Base-by-base conservation (phyloP, 2,888 invertebrate genomes). In the Tachina lurida region DNA sequence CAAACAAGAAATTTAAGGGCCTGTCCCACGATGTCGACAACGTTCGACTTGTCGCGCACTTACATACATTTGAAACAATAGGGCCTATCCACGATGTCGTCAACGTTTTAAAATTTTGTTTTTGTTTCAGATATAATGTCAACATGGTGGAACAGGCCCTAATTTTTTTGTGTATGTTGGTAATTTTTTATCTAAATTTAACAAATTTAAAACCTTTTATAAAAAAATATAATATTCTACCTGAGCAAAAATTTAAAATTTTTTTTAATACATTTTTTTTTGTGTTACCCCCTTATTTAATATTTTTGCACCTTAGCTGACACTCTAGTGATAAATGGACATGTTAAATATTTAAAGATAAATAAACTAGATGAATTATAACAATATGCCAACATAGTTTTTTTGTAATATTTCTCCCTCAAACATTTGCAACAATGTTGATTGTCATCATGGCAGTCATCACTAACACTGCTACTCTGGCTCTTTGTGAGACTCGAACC, bases 291-390 rank as follows among this genome's bases (percentile, higher is more conserved):
- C 65, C 65, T 45, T 76, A 76, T 65, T 76, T n/a, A 31, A n/a
- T 31, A 19, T 49, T 17, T 45, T 22, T 54, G 3, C 13, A 52
- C 58, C 47, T 56, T 8, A 17, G n/a, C 41, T 80, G 73, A 74
- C 81, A 68, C 74, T 63, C 68, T 45, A 47, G 68, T 84, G 84
- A 84, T 84, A 81, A 84, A 84, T 81, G 84, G 84, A 68, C 81
- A 77, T 84, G 84, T 77, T 84, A 84, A 81, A 84, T 81, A 68
- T 84, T 81, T 84, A 63, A 81, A 73, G 73, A 73, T 68, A 84
- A 84, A 81, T 77, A 81, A 77, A 84, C 81, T 77, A 43, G 52
- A 73, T 73, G 54, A 68, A 67, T 67, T 84, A 76, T 76, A 67
- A 70, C 76, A 71, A 71, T n/a, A n/a, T 45, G 54, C 17, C 63